phyloP scores from a whole-genome alignment of 2,797 vertebrate genomes.

The Crenichthys baileyi region DNA sequence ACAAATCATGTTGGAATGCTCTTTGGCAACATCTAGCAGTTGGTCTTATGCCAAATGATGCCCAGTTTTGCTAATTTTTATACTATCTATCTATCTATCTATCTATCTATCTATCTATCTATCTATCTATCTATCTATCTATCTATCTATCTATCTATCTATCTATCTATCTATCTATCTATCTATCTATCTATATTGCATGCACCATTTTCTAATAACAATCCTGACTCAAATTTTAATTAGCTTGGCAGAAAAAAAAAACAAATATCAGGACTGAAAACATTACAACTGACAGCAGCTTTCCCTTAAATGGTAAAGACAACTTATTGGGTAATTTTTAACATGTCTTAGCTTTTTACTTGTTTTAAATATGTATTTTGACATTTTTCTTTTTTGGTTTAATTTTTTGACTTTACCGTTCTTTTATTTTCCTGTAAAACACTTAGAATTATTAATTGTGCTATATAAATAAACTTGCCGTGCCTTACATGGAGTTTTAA shows the following conservation, averaged over 20 bases:
- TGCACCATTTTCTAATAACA: not conserved
- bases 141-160: not conserved
- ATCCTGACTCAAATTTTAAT: not conserved
- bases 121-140: not conserved
- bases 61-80: not conserved
- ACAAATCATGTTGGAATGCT: not conserved
- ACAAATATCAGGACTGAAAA: not conserved
- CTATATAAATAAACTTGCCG: not conserved
- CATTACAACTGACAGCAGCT: not conserved
- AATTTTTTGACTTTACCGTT: not conserved
- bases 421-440: not conserved
- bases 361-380: not conserved
- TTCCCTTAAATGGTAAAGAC: not conserved
- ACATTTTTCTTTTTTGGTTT: not conserved
- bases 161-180: not conserved
- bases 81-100: not conserved
- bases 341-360: not conserved
- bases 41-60: not conserved
- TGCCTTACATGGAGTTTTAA: constrained; percentile 9
- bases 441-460: not conserved
- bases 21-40: not conserved
- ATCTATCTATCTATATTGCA: not conserved
- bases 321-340: not conserved
- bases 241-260: not conserved
- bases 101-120: not conserved